Percentiles rank a stretch among this genome's conserved stretches.
These are phyloP conservation scores for Caenorhabditis zanzibari DNA, from an alignment of 2,888 invertebrate species.

Conservation along the genomic window DNA sequence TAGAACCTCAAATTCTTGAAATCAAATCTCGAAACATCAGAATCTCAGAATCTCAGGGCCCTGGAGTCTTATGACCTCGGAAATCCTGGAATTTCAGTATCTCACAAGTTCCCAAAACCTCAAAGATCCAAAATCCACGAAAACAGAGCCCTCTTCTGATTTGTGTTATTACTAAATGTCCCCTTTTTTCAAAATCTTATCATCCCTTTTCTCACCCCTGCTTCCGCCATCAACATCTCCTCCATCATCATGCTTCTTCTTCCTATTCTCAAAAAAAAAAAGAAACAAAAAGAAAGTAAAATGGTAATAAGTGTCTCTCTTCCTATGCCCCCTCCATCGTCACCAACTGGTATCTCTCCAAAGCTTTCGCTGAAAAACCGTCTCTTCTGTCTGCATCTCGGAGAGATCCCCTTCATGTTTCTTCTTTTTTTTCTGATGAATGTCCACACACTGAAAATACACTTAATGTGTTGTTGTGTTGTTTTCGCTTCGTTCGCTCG, in stretches of 20 bases:
- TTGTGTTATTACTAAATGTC: no score
- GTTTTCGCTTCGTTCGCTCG: slow-evolving; percentile 47
- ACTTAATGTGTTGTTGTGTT: slow-evolving; percentile 57
- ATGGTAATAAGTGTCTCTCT: slow-evolving; percentile 60
- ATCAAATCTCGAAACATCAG: no score
- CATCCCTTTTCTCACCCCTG: background rate
- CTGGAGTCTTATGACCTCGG: no score
- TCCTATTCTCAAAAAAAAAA: slow-evolving; percentile 42
- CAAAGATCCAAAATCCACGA: no score
- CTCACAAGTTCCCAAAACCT: no score
- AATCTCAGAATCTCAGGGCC: no score
- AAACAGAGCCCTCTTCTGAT: no score
- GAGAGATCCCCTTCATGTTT: background rate
- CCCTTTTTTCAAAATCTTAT: background rate
- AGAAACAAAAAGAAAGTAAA: slow-evolving; percentile 62
- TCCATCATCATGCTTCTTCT: slow-evolving; percentile 10
- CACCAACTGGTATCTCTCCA: slow-evolving; percentile 48
- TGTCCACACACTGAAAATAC: slow-evolving; percentile 66
- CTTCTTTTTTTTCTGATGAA: slow-evolving; percentile 23
- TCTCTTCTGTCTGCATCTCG: slow-evolving; percentile 43
- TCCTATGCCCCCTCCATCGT: slow-evolving; percentile 23
- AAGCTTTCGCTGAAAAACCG: slow-evolving; percentile 59
- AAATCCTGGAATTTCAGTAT: no score
- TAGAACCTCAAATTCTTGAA: no score
- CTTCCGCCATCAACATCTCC: slow-evolving; percentile 17